These are phyloP conservation scores for Microplitis demolitor DNA, from an alignment of 1,140 invertebrate species.

Conservation along the genomic window DNA sequence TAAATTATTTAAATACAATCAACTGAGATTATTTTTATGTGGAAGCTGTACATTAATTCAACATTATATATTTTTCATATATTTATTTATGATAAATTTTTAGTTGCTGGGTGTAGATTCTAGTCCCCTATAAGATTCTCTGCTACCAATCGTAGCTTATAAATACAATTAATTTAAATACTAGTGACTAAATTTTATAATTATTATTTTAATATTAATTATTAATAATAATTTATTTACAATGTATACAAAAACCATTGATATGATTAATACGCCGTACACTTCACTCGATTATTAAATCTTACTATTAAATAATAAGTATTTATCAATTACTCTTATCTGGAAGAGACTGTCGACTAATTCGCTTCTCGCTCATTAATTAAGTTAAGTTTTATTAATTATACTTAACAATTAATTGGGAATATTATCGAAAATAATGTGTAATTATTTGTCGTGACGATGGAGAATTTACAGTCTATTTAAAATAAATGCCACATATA, in stretches of 20 bases:
- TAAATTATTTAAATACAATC: slow-evolving; percentile 1
- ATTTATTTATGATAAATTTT: slow-evolving; percentile 16
- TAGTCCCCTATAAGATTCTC: slow-evolving; percentile 1
- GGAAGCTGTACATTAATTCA: too few relatives aligned
- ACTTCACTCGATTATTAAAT: slow-evolving; percentile 18
- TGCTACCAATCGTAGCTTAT: slow-evolving; percentile 12
- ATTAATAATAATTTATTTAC: slow-evolving; percentile 51
- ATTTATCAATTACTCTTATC: slow-evolving; percentile 35
- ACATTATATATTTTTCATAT: slow-evolving; percentile 7
- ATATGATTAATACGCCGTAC: slow-evolving; percentile 55
- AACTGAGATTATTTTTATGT: too few relatives aligned
- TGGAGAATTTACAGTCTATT: slow-evolving; percentile 31
- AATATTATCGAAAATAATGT: slow-evolving; percentile 54
- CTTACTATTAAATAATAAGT: slow-evolving; percentile 25
- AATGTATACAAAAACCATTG: slow-evolving; percentile 55
- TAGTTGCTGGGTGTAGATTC: neutral
- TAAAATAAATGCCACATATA: slow-evolving; percentile 31
- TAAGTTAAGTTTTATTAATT: slow-evolving; percentile 11
- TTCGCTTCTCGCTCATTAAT: slow-evolving; percentile 32
- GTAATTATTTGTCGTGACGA: slow-evolving; percentile 43
- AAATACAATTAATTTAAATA: slow-evolving; percentile 45
- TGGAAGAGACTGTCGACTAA: slow-evolving; percentile 49
- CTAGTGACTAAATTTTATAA: slow-evolving; percentile 49
- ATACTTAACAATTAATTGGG: slow-evolving; percentile 51
- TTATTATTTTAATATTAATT: too few relatives aligned